phyloP scores from a whole-genome alignment of 53 echinoderm and acorn worm species.

The Temnopleurus reevesii region DNA sequence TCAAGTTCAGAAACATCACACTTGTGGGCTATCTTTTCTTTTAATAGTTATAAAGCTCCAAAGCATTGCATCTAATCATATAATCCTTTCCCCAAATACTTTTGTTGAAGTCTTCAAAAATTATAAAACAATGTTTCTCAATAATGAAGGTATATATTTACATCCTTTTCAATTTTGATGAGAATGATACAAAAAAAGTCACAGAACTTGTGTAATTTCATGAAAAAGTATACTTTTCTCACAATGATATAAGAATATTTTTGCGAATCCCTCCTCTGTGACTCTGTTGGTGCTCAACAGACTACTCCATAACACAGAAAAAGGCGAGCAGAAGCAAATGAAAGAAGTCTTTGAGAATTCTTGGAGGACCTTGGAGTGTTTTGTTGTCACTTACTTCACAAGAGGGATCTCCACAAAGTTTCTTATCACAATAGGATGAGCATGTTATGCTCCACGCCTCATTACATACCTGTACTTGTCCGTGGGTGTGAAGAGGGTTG shows the following conservation, averaged over 20 bases:
- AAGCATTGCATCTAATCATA: too few species aligned
- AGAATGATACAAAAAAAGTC: too few species aligned
- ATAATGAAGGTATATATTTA: too few species aligned
- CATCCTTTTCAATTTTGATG: too few species aligned
- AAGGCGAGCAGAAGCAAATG: background rate
- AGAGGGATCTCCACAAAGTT: background rate
- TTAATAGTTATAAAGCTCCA: too few species aligned
- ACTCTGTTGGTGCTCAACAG: background rate
- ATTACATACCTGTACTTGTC: background rate
- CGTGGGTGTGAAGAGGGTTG: background rate
- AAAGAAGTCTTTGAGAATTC: background rate
- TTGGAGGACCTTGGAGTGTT: background rate
- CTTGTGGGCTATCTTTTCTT: too few species aligned
- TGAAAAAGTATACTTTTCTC: background rate
- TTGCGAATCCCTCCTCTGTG: background rate
- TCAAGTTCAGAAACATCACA: background rate
- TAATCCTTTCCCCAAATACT: too few species aligned
- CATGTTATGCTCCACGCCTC: conserved; percentile 7
- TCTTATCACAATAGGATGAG: background rate
- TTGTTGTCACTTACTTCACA: background rate
- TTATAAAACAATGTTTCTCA: too few species aligned
- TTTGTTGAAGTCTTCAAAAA: too few species aligned
- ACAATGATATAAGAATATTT: background rate
- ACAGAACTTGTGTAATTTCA: too few species aligned
- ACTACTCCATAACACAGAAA: background rate